Evolutionary conservation across 2,113 vertebrate genomes (phyloP).

Genomic region (Corapipo altera): DNA sequence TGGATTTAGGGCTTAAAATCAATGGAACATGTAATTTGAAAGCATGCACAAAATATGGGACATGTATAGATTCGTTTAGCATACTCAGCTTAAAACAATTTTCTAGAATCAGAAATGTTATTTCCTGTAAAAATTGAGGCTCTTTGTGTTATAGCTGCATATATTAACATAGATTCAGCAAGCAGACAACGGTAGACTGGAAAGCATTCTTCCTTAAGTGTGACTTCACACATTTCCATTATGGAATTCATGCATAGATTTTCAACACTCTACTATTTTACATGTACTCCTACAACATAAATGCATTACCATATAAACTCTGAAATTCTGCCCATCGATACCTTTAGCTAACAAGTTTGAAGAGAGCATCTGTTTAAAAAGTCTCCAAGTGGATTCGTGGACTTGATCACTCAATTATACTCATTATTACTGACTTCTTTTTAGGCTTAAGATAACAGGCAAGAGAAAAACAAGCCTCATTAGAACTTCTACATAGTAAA

Average conservation of each 20-base stretch:
- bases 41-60: neutral
- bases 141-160: neutral
- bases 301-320: neutral
- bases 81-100: neutral
- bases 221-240: neutral
- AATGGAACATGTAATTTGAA: neutral
- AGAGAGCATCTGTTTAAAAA: neutral
- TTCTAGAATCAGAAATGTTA: neutral
- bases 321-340: neutral
- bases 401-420: neutral
- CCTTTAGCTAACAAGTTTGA: neutral
- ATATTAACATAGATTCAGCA: neutral
- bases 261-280: neutral
- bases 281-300: neutral
- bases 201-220: neutral
- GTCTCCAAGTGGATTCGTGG: rapidly evolving
- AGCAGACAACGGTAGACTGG: neutral
- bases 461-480: neutral
- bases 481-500: neutral
- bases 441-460: neutral
- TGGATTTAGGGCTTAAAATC: neutral
- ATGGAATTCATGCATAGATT: neutral
- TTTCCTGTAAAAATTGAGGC: neutral
- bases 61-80: neutral
- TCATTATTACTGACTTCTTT: neutral